phyloP scores from a whole-genome alignment of 2,888 invertebrate species.

The Agrochola lota region DNA sequence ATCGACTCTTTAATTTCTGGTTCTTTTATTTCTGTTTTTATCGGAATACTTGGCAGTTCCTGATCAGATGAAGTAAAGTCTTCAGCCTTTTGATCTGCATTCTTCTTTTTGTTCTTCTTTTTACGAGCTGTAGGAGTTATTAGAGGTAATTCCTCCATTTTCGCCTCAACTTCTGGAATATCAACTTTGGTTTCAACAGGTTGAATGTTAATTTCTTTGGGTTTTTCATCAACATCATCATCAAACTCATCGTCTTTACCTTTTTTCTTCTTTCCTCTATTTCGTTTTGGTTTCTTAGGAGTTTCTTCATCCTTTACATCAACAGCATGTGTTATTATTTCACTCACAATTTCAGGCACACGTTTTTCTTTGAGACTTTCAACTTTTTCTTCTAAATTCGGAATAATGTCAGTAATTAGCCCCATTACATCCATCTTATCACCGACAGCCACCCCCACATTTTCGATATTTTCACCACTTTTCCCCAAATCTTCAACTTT shows the following conservation, averaged over 20 bases:
- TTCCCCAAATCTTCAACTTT: slow-evolving; percentile 36
- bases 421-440: slow-evolving; percentile 39
- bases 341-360: slow-evolving; percentile 68
- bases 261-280: slow-evolving; percentile 86
- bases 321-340: slow-evolving; percentile 58
- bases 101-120: slow-evolving; percentile 85
- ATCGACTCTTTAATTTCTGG: slow-evolving; percentile 22
- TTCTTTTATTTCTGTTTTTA: slow-evolving; percentile 41
- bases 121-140: slow-evolving; percentile 78
- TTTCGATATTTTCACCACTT: slow-evolving; percentile 44
- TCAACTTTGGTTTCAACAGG: slow-evolving; percentile 33
- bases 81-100: slow-evolving; percentile 59
- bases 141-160: slow-evolving; percentile 36
- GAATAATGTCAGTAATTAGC: slow-evolving; percentile 64
- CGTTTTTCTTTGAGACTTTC: slow-evolving; percentile 62
- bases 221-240: slow-evolving; percentile 60
- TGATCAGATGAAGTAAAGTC: slow-evolving; percentile 38
- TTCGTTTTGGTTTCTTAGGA: slow-evolving; percentile 88
- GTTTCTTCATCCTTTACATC: slow-evolving; percentile 69
- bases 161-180: slow-evolving; percentile 26
- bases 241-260: slow-evolving; percentile 64
- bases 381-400: slow-evolving; percentile 55
- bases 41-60: slow-evolving; percentile 15
- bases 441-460: slow-evolving; percentile 23
- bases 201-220: slow-evolving; percentile 28